Evolutionary conservation across 2,797 vertebrate genomes (phyloP).

Genomic region (Eulemur mongoz): DNA sequence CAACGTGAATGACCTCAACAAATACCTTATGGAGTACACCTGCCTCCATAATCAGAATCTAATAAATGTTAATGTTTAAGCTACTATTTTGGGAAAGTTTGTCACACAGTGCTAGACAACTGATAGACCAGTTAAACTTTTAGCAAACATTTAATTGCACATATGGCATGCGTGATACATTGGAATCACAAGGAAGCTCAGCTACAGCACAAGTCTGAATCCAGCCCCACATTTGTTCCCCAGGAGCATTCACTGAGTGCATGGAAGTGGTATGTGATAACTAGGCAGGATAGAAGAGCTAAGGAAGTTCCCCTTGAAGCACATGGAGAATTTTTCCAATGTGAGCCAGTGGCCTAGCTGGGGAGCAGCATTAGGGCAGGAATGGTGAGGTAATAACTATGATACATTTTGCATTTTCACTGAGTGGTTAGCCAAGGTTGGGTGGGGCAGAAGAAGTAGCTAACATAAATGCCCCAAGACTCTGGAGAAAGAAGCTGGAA

Average conservation of each 20-base stretch:
- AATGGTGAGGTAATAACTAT: background rate
- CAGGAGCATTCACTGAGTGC: background rate
- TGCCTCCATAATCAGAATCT: background rate
- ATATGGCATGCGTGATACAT: background rate
- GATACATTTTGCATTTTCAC: background rate
- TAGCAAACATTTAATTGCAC: background rate
- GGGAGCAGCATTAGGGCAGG: accelerated
- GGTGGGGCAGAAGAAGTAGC: background rate
- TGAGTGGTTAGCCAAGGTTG: background rate
- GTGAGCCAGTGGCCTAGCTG: too few relatives aligned
- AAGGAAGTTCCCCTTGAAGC: background rate
- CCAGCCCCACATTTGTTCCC: background rate
- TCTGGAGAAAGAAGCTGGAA: background rate
- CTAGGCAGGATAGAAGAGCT: background rate
- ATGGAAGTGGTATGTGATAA: background rate
- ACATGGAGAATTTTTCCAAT: background rate
- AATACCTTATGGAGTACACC: background rate
- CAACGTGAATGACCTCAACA: background rate
- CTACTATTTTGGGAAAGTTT: background rate
- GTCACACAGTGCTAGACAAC: background rate
- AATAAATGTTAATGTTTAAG: background rate
- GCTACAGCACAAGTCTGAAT: background rate
- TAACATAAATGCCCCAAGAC: background rate
- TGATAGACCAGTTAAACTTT: background rate
- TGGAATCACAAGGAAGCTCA: background rate